phyloP scores from a whole-genome alignment of 2,797 vertebrate species.

The Ataeniobius toweri region DNA sequence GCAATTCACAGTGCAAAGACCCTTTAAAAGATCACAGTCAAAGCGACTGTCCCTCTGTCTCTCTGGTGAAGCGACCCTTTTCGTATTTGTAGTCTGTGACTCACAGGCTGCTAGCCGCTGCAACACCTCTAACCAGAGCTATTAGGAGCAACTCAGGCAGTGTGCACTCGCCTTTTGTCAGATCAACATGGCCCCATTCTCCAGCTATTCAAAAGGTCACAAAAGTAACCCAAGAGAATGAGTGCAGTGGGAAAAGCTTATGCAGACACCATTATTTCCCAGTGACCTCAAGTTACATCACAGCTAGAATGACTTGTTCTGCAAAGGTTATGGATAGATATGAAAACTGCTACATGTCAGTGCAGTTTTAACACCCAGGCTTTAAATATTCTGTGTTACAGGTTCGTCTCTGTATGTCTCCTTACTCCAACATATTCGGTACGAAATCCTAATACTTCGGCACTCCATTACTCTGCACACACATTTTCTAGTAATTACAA shows the following conservation, averaged over 20 bases:
- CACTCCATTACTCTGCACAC: slow-evolving; percentile 6
- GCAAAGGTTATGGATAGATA: slow-evolving; percentile 48
- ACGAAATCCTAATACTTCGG: slow-evolving; percentile 14
- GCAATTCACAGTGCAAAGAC: slow-evolving; percentile 10
- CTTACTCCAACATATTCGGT: slow-evolving; percentile 34
- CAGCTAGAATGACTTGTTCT: slow-evolving; percentile 51
- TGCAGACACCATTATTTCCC: slow-evolving; percentile 44
- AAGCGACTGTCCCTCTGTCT: slow-evolving; percentile 9
- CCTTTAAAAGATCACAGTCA: slow-evolving; percentile 26
- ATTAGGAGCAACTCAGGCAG: slow-evolving; percentile 41
- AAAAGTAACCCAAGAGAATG: slow-evolving; percentile 61
- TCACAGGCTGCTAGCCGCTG: slow-evolving; percentile 37
- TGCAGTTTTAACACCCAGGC: slow-evolving; percentile 6
- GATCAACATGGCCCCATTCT: slow-evolving; percentile 51
- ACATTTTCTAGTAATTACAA: slow-evolving; percentile 29
- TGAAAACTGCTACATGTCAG: slow-evolving; percentile 26
- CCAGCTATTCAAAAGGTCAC: slow-evolving; percentile 59
- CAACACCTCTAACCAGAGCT: slow-evolving; percentile 27
- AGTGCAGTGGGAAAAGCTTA: slow-evolving; percentile 43
- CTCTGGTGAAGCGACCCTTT: slow-evolving; percentile 32
- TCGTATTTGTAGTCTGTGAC: slow-evolving; percentile 37
- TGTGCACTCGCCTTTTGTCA: slow-evolving; percentile 45
- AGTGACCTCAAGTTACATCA: slow-evolving; percentile 58
- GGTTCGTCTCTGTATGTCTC: background rate
- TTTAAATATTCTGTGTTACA: slow-evolving; percentile 18